Conservation (phyloP, 2,113 vertebrate genomes). For the Channa maculata region DNA sequence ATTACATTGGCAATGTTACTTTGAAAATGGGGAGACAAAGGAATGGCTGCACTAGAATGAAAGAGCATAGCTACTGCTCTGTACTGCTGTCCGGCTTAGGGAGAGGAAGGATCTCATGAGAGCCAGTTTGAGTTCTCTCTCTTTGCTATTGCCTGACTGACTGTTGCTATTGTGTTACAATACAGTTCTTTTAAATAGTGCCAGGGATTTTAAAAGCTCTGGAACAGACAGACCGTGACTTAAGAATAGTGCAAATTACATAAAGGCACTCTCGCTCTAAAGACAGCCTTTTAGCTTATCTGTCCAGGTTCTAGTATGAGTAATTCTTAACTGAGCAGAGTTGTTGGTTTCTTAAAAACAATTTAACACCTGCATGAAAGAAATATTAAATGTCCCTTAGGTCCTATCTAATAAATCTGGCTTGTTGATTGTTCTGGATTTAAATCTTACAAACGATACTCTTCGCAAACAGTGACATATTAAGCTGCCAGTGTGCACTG, state of each 20-base stretch:
- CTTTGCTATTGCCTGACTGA: conserved; percentile 55
- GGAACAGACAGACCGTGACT: conserved; percentile 46
- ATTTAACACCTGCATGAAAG: background rate
- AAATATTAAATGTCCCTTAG: no score
- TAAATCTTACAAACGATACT: no score
- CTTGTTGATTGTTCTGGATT: no score
- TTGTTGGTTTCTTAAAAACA: conserved; percentile 17
- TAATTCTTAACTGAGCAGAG: background rate
- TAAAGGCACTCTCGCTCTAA: conserved; percentile 29
- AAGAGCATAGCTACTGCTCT: conserved; percentile 59
- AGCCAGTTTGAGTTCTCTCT: conserved; percentile 55
- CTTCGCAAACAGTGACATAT: no score
- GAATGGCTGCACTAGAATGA: conserved; percentile 60
- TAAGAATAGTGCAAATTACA: conserved; percentile 50
- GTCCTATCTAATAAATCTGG: no score
- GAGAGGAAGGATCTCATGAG: conserved; percentile 61
- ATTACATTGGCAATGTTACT: conserved; percentile 76
- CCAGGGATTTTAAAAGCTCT: conserved; percentile 67
- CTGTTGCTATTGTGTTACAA: conserved; percentile 73
- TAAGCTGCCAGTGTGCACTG: no score
- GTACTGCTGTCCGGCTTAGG: conserved; percentile 56
- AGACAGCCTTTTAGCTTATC: conserved; percentile 22
- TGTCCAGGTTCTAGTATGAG: background rate
- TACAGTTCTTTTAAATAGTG: conserved; percentile 70
- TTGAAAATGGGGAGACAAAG: conserved; percentile 47